phyloP scores from a whole-genome alignment of 1,140 invertebrate genomes.

The Aphelinus certus region DNA sequence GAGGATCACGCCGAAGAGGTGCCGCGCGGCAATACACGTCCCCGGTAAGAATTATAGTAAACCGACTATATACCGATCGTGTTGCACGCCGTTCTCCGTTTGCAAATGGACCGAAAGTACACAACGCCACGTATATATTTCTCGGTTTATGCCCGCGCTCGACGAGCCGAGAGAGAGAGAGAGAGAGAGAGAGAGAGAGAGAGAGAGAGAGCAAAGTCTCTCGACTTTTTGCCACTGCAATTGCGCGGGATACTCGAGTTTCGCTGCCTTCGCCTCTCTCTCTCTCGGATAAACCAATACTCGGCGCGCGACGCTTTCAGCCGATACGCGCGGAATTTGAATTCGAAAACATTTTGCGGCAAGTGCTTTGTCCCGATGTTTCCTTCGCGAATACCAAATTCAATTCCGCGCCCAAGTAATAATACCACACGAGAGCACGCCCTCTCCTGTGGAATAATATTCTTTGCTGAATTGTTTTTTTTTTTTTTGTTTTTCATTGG shows the following conservation, averaged over 20 bases:
- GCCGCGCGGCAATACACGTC: slow-evolving; percentile 11
- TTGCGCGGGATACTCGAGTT: slow-evolving; percentile 17
- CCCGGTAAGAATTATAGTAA: slow-evolving; percentile 26
- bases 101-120: slow-evolving; percentile 28
- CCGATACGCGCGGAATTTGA: slow-evolving; percentile 1
- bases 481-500: too few species aligned
- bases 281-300: slow-evolving; percentile 10
- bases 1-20: not conserved
- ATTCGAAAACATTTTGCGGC: not conserved
- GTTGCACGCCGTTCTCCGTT: slow-evolving; percentile 15
- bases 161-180: too few species aligned
- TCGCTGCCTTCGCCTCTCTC: not conserved
- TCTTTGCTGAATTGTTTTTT: too few species aligned
- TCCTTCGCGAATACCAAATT: too few species aligned
- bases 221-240: slow-evolving; percentile 4
- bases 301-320: not conserved
- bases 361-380: not conserved
- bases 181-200: not conserved
- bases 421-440: too few species aligned
- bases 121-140: slow-evolving; percentile 19
- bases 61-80: slow-evolving; percentile 20
- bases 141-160: slow-evolving; percentile 3
- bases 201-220: not conserved
- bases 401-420: too few species aligned
- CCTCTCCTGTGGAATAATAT: too few species aligned